phyloP scores from a whole-genome alignment of 2,113 vertebrate genomes.

The Brachypteracias leptosomus region DNA sequence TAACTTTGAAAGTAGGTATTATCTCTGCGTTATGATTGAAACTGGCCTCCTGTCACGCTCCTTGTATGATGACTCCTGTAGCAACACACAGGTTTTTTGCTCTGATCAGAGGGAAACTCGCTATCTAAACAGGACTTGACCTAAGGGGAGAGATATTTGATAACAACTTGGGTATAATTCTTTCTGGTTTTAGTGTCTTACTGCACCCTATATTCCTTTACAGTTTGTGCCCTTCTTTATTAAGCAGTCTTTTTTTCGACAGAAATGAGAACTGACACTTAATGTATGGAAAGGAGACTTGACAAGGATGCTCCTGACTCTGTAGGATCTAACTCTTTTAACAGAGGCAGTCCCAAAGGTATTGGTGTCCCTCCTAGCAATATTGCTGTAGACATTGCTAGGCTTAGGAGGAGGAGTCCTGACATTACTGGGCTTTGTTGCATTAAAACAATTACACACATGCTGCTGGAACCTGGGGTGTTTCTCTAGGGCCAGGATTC shows the following conservation, averaged over 20 bases:
- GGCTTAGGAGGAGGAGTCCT: background rate
- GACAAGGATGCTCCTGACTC: background rate
- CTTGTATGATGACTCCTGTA: background rate
- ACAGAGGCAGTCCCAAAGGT: background rate
- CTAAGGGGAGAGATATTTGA: background rate
- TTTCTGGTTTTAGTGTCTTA: background rate
- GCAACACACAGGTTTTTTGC: background rate
- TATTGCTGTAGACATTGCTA: background rate
- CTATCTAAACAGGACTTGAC: background rate
- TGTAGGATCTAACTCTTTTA: background rate
- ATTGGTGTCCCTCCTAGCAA: background rate
- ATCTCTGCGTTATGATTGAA: background rate
- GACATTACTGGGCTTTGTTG: background rate
- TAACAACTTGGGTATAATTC: background rate
- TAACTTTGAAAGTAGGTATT: conserved; percentile 87
- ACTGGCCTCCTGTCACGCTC: background rate
- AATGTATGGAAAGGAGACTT: background rate
- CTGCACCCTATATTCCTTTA: background rate
- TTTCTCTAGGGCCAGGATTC: background rate
- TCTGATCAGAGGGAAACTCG: background rate
- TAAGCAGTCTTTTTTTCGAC: background rate
- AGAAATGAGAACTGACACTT: background rate
- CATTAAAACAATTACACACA: background rate
- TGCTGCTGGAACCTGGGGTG: background rate
- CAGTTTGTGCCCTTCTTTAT: background rate